Conservation (phyloP, 1,140 invertebrate genomes). For the Magallana ariakensis region DNA sequence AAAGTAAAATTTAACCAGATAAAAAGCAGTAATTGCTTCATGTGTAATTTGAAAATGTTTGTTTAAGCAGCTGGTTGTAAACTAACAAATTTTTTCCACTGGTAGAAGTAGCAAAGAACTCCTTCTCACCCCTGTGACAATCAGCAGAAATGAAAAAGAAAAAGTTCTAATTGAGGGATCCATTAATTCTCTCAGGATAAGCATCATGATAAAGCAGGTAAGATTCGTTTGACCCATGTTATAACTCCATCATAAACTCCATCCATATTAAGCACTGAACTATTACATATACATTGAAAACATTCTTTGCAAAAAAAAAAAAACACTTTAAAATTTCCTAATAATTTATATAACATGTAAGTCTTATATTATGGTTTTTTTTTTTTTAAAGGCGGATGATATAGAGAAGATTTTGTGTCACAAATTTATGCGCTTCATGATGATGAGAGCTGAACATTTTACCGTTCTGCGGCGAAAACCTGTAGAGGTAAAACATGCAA, state of each 20-base stretch:
- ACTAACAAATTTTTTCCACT: constrained; percentile 20
- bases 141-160: constrained; percentile 98
- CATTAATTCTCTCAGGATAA: constrained; percentile 95
- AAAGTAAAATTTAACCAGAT: too few relatives aligned
- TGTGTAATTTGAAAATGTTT: background rate
- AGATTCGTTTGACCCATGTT: constrained; percentile 73
- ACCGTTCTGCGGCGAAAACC: constrained; percentile 97
- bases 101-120: constrained; percentile 88
- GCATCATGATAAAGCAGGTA: constrained; percentile 88
- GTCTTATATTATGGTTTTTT: too few relatives aligned
- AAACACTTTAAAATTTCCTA: too few relatives aligned
- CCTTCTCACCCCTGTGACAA: constrained; percentile 95
- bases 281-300: too few relatives aligned
- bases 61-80: background rate
- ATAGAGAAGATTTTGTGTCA: constrained; percentile 99
- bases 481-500: constrained; percentile 84
- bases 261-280: too few relatives aligned
- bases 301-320: too few relatives aligned
- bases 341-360: too few relatives aligned
- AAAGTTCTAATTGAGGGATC: constrained; percentile 96
- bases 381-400: constrained; percentile 89
- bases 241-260: background rate
- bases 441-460: constrained; percentile 99
- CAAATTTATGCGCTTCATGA: constrained; percentile 99
- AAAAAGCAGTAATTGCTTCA: background rate